Conservation (phyloP, 2,797 vertebrate species). For the Gouania willdenowi region DNA sequence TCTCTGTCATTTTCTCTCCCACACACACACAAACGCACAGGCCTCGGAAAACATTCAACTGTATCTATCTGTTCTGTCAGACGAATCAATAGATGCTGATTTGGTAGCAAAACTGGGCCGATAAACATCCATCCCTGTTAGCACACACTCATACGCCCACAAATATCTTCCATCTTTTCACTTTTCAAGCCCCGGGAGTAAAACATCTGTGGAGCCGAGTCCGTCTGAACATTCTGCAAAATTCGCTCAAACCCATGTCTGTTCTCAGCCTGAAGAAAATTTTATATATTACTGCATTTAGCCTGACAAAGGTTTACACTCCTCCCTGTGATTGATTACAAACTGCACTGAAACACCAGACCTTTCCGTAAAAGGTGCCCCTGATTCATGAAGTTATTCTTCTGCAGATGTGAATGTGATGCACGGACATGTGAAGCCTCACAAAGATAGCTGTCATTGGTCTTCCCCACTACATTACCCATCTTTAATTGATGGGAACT, state of each 20-base stretch:
- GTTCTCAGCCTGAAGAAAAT: too few species aligned
- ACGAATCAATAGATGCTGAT: conserved; percentile 70
- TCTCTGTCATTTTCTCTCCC: background rate
- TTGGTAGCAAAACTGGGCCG: conserved; percentile 47
- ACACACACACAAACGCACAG: background rate
- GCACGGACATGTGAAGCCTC: background rate
- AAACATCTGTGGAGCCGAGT: background rate
- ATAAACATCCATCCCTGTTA: conserved; percentile 32
- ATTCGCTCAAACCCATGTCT: too few species aligned
- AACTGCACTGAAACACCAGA: too few species aligned
- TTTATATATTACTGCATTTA: too few species aligned
- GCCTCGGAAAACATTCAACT: conserved; percentile 20
- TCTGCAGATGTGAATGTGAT: background rate
- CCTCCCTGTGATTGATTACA: too few species aligned
- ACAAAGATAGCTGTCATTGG: background rate
- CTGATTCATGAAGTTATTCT: too few species aligned
- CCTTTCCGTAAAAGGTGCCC: too few species aligned
- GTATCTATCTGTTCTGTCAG: conserved; percentile 66
- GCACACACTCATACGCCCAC: conserved; percentile 7
- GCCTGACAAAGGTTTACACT: too few species aligned
- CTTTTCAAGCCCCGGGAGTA: background rate
- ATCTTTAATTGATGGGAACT: background rate
- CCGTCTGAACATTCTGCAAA: too few species aligned
- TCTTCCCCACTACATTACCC: background rate
- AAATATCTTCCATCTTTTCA: background rate